Conservation (phyloP, 2,113 vertebrate species). For the Indicator indicator region DNA sequence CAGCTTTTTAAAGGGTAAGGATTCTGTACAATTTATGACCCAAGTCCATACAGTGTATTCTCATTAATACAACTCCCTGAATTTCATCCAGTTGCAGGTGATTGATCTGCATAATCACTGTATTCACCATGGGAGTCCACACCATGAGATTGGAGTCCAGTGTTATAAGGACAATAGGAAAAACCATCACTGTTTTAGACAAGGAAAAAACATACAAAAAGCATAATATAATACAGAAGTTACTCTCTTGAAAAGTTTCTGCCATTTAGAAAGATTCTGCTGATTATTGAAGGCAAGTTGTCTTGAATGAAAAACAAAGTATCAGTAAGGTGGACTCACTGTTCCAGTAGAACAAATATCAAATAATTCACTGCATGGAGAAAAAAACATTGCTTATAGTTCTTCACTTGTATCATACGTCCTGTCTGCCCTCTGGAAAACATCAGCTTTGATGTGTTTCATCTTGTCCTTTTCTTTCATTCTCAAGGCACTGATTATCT, state of each 20-base stretch:
- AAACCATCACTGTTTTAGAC: not conserved
- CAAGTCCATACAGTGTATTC: not conserved
- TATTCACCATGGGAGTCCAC: not conserved
- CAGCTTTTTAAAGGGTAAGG: not conserved
- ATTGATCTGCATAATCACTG: not conserved
- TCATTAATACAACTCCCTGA: not conserved
- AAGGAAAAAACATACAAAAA: not conserved
- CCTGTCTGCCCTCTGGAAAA: not conserved
- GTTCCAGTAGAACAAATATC: not conserved
- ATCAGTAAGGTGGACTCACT: not conserved
- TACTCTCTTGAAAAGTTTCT: not conserved
- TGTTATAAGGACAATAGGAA: not conserved
- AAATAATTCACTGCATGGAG: not conserved
- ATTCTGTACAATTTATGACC: not conserved
- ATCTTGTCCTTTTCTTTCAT: not conserved
- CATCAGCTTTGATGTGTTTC: not conserved
- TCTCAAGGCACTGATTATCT: not conserved
- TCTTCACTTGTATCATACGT: not conserved
- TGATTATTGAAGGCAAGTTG: not conserved
- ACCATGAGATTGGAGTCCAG: not conserved
- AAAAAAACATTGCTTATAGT: not conserved
- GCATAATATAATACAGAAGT: not conserved
- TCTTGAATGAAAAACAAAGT: not conserved
- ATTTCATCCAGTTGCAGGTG: not conserved
- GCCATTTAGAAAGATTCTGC: not conserved